phyloP scores from a whole-genome alignment of 1,140 invertebrate species.

The Drosophila lini region DNA sequence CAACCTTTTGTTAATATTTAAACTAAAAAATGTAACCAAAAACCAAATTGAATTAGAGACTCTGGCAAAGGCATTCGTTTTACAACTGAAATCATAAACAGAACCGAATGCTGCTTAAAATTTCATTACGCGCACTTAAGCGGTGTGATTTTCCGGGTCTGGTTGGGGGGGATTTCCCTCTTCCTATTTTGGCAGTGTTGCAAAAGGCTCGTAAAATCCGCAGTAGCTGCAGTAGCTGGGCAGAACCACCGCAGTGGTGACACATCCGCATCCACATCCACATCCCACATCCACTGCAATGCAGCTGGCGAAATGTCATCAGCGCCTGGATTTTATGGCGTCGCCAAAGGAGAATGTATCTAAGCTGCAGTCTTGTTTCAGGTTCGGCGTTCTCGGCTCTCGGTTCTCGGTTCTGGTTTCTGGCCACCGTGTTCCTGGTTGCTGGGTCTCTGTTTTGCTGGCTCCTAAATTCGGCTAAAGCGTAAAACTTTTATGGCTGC shows the following conservation, averaged over 20 bases:
- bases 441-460: slow-evolving; percentile 16
- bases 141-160: slow-evolving; percentile 40
- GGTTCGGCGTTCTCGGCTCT: slow-evolving; percentile 1
- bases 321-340: slow-evolving; percentile 66
- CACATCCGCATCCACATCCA: slow-evolving; percentile 41
- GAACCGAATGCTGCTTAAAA: slow-evolving; percentile 52
- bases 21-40: slow-evolving; percentile 2
- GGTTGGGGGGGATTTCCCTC: background rate
- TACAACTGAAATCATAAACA: slow-evolving; percentile 52
- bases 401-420: slow-evolving; percentile 8
- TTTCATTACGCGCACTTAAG: slow-evolving; percentile 61
- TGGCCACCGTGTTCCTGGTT: slow-evolving; percentile 12
- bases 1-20: slow-evolving; percentile 6
- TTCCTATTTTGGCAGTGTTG: slow-evolving; percentile 10
- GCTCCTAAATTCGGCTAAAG: slow-evolving; percentile 72
- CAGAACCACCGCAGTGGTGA: slow-evolving; percentile 27
- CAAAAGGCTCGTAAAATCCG: slow-evolving; percentile 66
- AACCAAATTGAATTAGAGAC: slow-evolving; percentile 38
- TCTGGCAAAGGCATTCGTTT: slow-evolving; percentile 28
- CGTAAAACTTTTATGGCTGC: slow-evolving; percentile 79
- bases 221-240: slow-evolving; percentile 23
- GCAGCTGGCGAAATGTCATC: slow-evolving; percentile 75
- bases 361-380: slow-evolving; percentile 54
- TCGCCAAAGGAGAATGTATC: slow-evolving; percentile 64
- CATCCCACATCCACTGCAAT: slow-evolving; percentile 63